Base-by-base conservation (phyloP, 2,113 vertebrate species). In the Ramphastos sulfuratus region DNA sequence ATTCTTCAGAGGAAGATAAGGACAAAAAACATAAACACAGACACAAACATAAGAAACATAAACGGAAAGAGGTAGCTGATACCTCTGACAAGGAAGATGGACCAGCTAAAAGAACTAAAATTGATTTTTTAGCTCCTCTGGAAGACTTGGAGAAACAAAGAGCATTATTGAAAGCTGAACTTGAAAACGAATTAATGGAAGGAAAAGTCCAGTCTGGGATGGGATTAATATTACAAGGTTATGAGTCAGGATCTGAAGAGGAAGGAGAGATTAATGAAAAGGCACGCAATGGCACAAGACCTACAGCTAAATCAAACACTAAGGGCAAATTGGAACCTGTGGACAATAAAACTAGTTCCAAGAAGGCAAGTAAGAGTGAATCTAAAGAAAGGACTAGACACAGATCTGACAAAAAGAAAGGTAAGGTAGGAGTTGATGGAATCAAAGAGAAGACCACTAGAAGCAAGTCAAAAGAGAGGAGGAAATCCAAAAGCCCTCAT, bases 121-220 rank as follows among this genome's bases (percentile, higher is more conserved):
- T 99, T 94, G 99, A 99, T 90, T 99, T 99, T 96, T 96, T 98
- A 94, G 99, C 99, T 84, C 95, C 99, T 95, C 96, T 99, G 87
- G 99, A 99, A 98, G 99, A 99, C 92, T 97, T 99, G 95, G 99
- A 99, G 94, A 99, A 99, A 91, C 99, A 99, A 98, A 98, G 99
- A 97, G 99, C 99, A 37, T 97, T 99, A 97, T 98, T 99, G 92
- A 99, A 99, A 98, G 99, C 99, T 54, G 99, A 99, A 97, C 98
- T 99, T 95, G 99, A 99, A 97, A 99, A 99, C 8, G 99, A 99
- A 93, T 96, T 99, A 92, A 99, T 99, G 99, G 99, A 99, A 97
- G 99, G 99, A 15, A 99, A 99, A 95, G 99, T 99, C 79, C 99
- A 99, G 44, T 99, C 99, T 37, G 99, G 99, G 28, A 99, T 99